Conservation (phyloP, 2,113 vertebrate genomes). For the Chaenogobius annularis region DNA sequence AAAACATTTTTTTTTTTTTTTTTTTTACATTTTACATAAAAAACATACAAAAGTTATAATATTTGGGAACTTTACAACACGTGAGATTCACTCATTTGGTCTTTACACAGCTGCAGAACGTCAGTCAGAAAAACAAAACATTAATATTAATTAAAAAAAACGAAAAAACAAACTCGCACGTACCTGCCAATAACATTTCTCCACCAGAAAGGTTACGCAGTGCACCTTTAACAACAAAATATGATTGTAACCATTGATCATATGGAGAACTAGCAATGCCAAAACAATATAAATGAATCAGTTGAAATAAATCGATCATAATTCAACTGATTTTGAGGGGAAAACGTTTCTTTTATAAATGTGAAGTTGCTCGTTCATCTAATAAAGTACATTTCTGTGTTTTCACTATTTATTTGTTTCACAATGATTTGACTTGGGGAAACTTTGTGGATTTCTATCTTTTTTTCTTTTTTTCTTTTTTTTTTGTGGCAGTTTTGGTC, state of each 20-base stretch:
- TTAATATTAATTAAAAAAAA: background rate
- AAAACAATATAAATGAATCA: background rate
- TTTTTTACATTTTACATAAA: conserved; percentile 62
- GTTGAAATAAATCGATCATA: too few species aligned
- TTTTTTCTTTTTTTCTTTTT: background rate
- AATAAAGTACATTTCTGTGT: too few species aligned
- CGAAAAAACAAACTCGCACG: background rate
- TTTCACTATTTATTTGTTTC: too few species aligned
- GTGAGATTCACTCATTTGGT: conserved; percentile 71
- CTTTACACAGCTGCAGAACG: conserved; percentile 57
- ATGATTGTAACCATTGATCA: conserved; percentile 24
- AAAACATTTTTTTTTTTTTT: background rate
- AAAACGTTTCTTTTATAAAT: too few species aligned
- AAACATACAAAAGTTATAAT: conserved; percentile 77
- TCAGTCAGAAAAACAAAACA: conserved; percentile 45
- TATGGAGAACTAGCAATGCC: background rate
- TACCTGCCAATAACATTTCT: conserved; percentile 5
- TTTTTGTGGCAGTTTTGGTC: background rate
- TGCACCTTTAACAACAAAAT: background rate
- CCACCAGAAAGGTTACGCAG: background rate
- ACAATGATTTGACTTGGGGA: background rate
- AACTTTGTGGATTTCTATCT: background rate
- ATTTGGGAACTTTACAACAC: conserved; percentile 74
- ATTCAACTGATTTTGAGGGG: too few species aligned
- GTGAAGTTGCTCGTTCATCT: too few species aligned